Percentiles rank a stretch among this genome's conserved stretches.
These are phyloP conservation scores for Leucozona laternaria DNA, from an alignment of 2,888 invertebrate genomes.

Conservation along the genomic window DNA sequence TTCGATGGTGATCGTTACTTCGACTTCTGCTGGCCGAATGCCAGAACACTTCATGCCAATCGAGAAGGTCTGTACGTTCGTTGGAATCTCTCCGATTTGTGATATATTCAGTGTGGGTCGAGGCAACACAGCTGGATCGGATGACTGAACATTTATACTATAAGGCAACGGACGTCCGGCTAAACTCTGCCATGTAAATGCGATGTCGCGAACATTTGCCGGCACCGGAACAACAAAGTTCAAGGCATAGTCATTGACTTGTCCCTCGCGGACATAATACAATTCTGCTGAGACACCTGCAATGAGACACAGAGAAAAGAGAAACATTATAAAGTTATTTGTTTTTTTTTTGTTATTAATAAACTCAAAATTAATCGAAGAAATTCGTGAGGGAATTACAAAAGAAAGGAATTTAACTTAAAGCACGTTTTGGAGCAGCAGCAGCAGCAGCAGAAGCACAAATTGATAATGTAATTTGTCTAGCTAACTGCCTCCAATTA, in stretches of 20 bases:
- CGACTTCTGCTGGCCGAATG: slow-evolving; percentile 91
- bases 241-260: slow-evolving; percentile 95
- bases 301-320: slow-evolving; percentile 79
- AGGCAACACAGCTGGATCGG: slow-evolving; percentile 90
- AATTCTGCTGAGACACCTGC: slow-evolving; percentile 93
- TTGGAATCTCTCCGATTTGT: slow-evolving; percentile 92
- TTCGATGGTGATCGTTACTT: slow-evolving; percentile 92
- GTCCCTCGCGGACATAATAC: slow-evolving; percentile 95
- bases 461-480: slow-evolving; percentile 65
- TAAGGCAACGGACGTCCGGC: slow-evolving; percentile 92
- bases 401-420: slow-evolving; percentile 58
- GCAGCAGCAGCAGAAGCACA: not conserved
- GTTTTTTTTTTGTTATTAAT: slow-evolving; percentile 44
- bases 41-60: slow-evolving; percentile 93
- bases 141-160: slow-evolving; percentile 90
- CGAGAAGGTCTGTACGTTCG: slow-evolving; percentile 90
- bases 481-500: slow-evolving; percentile 63
- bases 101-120: slow-evolving; percentile 93
- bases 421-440: slow-evolving; percentile 54
- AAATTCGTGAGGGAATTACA: slow-evolving; percentile 69
- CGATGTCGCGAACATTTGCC: slow-evolving; percentile 91
- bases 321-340: slow-evolving; percentile 30
- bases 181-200: slow-evolving; percentile 96
- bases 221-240: slow-evolving; percentile 95
- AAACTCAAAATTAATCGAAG: slow-evolving; percentile 58